Evolutionary conservation across 2,888 invertebrate genomes (phyloP).

Genomic region (Lycaena phlaeas): DNA sequence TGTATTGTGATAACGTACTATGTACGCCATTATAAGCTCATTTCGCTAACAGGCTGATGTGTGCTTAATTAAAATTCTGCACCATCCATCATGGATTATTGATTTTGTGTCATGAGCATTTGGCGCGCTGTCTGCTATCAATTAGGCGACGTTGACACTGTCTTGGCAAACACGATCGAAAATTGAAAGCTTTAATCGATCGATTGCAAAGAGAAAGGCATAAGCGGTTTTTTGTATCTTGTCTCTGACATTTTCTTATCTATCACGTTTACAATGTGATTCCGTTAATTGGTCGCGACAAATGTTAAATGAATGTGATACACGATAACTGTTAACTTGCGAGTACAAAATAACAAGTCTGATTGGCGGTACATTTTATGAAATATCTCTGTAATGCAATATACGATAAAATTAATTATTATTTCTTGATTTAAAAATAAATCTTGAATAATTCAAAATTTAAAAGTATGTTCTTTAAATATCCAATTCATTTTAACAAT

Average conservation of each 20-base stretch:
- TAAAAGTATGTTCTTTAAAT: too few species aligned
- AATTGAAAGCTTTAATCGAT: slow-evolving; percentile 6
- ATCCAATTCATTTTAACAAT: too few species aligned
- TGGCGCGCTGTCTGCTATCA: slow-evolving; percentile 46
- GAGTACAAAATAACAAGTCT: too few species aligned
- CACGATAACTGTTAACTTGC: not conserved
- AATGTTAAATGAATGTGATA: not conserved
- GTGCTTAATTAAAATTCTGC: slow-evolving; percentile 65
- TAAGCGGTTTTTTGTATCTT: not conserved
- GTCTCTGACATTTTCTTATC: not conserved
- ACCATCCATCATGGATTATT: slow-evolving; percentile 63
- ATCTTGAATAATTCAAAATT: too few species aligned
- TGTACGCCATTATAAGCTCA: slow-evolving; percentile 54
- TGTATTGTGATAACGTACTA: slow-evolving; percentile 10
- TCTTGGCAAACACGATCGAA: slow-evolving; percentile 11
- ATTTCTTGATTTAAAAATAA: too few species aligned
- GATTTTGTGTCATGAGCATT: slow-evolving; percentile 63
- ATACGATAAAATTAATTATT: too few species aligned
- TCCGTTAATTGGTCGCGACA: not conserved
- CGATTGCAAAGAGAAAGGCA: not conserved
- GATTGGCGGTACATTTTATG: too few species aligned
- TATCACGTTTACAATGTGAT: not conserved
- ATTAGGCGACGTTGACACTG: slow-evolving; percentile 32
- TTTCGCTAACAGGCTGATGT: slow-evolving; percentile 59
- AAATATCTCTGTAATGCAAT: too few species aligned